Conservation (phyloP, 1,140 invertebrate species). For the Lepidurus apus region DNA sequence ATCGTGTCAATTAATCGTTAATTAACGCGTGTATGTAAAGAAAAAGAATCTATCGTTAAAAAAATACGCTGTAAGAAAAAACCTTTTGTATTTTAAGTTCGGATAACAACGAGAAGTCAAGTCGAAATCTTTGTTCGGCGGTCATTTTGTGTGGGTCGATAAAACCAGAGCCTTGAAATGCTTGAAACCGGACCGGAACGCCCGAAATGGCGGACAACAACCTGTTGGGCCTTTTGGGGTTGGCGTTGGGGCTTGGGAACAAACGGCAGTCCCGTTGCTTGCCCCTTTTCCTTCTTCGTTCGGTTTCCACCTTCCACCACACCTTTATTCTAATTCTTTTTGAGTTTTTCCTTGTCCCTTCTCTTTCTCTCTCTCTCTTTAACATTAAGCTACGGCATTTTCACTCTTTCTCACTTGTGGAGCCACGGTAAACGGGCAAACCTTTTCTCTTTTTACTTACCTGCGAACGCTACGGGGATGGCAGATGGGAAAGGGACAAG, state of each 20-base stretch:
- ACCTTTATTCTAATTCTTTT: neutral
- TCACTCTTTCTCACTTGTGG: neutral
- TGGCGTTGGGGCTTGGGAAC: neutral
- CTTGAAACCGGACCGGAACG: slow-evolving; percentile 20
- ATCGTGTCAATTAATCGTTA: neutral
- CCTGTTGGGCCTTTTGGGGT: neutral
- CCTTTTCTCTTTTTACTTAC: neutral
- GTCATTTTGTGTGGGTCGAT: neutral
- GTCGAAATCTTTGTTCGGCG: neutral
- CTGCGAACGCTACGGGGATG: neutral
- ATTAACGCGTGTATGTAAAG: no score
- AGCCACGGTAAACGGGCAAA: neutral
- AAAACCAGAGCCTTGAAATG: slow-evolving; percentile 15
- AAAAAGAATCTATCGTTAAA: no score
- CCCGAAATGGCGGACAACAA: slow-evolving; percentile 7
- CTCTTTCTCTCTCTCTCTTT: neutral
- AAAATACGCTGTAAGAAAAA: no score
- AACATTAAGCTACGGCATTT: neutral
- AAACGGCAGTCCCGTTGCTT: slow-evolving; percentile 17
- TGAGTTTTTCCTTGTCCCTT: neutral
- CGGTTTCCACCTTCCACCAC: neutral
- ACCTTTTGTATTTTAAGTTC: no score
- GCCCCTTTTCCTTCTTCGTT: slow-evolving; percentile 6
- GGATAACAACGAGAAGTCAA: neutral
- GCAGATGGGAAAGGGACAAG: neutral